phyloP scores from a whole-genome alignment of 2,888 invertebrate genomes.

The Halocaridina rubra region DNA sequence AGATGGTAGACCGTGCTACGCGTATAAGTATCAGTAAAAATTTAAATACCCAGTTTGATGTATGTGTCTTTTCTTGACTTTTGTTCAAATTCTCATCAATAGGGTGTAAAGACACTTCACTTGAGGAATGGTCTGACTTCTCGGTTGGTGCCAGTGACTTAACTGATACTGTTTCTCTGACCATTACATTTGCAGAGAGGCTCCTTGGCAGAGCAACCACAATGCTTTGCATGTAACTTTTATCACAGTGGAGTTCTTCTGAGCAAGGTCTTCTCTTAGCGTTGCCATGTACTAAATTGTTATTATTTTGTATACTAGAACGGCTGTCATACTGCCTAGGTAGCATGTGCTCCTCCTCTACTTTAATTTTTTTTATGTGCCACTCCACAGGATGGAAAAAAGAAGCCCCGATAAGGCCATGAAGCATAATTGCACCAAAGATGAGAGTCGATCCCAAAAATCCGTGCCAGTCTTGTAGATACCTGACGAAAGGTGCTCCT shows the following conservation, averaged over 20 bases:
- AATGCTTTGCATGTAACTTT: background rate
- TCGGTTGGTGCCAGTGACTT: background rate
- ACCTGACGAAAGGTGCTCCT: conserved; percentile 21
- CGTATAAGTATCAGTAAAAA: background rate
- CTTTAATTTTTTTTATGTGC: conserved; percentile 11
- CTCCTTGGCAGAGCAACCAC: background rate
- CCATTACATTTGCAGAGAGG: background rate
- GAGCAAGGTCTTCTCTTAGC: background rate
- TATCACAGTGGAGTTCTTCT: background rate
- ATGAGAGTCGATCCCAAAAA: conserved; percentile 23
- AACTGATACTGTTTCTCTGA: background rate
- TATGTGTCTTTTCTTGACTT: no score
- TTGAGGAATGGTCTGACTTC: background rate
- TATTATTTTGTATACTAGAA: background rate
- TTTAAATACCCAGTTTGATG: no score
- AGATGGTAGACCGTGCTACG: background rate
- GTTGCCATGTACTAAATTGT: background rate
- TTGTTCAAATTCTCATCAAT: background rate
- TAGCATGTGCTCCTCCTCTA: background rate
- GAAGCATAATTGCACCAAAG: conserved; percentile 12
- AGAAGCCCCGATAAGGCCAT: background rate
- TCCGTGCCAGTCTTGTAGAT: conserved; percentile 22
- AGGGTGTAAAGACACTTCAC: background rate
- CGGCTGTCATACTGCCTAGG: background rate
- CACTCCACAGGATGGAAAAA: conserved; percentile 41